Evolutionary conservation across 2,113 vertebrate species (phyloP).

Genomic region (Seriola rivoliana): DNA sequence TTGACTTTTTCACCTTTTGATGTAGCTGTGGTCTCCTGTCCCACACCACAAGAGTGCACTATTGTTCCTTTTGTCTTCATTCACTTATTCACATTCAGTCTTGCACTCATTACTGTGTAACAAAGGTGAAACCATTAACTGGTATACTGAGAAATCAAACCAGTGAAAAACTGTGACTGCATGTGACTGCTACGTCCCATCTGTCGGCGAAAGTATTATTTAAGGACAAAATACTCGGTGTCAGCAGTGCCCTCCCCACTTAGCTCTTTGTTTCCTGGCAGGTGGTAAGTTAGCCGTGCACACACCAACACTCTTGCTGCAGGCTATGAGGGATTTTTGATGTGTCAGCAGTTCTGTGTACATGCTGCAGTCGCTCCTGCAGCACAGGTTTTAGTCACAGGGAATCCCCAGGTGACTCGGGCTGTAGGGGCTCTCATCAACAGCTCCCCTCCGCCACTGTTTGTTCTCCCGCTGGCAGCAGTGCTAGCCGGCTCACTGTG

Average conservation of each 20-base stretch:
- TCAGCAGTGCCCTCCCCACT: conserved; percentile 35
- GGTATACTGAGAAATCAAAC: conserved; percentile 3
- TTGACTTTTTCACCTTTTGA: conserved; percentile 43
- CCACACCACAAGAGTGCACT: conserved; percentile 80
- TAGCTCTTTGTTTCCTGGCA: conserved; percentile 52
- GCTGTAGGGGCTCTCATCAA: conserved; percentile 48
- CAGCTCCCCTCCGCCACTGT: conserved; percentile 22
- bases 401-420: conserved; percentile 73
- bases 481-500: conserved; percentile 41
- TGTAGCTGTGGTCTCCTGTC: conserved; percentile 36
- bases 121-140: conserved; percentile 5
- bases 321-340: conserved; percentile 57
- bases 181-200: conserved; percentile 2
- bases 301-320: conserved; percentile 50
- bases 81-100: conserved; percentile 18
- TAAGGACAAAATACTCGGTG: conserved; percentile 45
- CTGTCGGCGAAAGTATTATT: conserved; percentile 31
- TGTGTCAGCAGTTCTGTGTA: conserved; percentile 70
- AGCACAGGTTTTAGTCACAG: conserved; percentile 55
- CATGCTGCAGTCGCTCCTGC: conserved; percentile 52
- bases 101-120: not conserved
- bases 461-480: conserved; percentile 42
- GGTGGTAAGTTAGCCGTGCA: conserved; percentile 48
- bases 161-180: not conserved
- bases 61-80: conserved; percentile 54